Conservation (phyloP, 2,113 vertebrate genomes). For the Thamnophis sirtalis region DNA sequence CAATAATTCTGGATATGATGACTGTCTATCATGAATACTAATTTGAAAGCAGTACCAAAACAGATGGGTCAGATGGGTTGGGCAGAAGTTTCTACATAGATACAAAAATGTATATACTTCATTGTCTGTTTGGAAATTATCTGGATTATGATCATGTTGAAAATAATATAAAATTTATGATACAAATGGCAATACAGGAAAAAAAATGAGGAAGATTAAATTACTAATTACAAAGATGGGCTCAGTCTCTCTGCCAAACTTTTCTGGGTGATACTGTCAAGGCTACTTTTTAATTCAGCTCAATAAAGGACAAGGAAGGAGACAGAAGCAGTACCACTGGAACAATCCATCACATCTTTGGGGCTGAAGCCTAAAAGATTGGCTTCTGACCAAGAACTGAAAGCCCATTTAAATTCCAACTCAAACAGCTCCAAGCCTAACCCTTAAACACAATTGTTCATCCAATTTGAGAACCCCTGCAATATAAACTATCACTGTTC, state of each 20-base stretch:
- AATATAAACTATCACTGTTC: not conserved
- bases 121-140: not conserved
- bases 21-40: not conserved
- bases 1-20: not conserved
- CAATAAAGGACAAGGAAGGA: not conserved
- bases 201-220: not conserved
- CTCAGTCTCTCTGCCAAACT: not conserved
- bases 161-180: not conserved
- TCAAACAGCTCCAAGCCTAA: not conserved
- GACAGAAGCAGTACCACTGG: not conserved
- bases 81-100: not conserved
- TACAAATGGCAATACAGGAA: not conserved
- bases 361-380: not conserved
- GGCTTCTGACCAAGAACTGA: not conserved
- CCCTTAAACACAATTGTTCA: not conserved
- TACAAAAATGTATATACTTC: not conserved
- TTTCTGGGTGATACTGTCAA: not conserved
- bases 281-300: not conserved
- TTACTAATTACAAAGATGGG: not conserved
- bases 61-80: not conserved
- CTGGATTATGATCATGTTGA: not conserved
- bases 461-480: not conserved
- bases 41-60: not conserved
- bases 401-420: not conserved
- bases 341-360: not conserved